Evolutionary conservation across 2,888 invertebrate genomes (phyloP).

Genomic region (Mimachlamys varia): DNA sequence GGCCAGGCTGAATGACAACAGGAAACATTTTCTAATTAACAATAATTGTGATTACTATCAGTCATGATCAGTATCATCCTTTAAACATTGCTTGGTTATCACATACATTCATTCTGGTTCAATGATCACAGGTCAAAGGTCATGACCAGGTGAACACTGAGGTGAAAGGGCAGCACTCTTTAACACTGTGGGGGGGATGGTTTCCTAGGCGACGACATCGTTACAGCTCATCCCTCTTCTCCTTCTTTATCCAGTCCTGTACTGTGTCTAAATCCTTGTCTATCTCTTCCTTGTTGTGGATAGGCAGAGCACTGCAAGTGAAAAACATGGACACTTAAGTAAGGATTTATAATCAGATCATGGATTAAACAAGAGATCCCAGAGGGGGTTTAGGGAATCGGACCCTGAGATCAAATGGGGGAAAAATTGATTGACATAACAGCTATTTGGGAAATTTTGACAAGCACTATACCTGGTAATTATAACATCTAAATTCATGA

Average conservation of each 20-base stretch:
- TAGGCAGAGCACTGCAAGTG: slow-evolving; percentile 70
- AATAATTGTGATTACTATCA: not conserved
- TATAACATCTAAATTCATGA: too few relatives aligned
- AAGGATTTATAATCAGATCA: too few relatives aligned
- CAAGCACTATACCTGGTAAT: too few relatives aligned
- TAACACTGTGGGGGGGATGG: not conserved
- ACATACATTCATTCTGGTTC: not conserved
- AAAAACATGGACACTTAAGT: not conserved
- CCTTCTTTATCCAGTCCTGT: slow-evolving; percentile 70
- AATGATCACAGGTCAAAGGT: not conserved
- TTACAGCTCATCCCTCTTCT: slow-evolving; percentile 73
- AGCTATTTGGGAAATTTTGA: too few relatives aligned
- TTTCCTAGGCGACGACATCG: not conserved
- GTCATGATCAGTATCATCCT: not conserved
- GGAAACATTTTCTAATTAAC: too few relatives aligned
- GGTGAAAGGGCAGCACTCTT: slow-evolving; percentile 6
- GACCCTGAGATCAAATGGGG: too few relatives aligned
- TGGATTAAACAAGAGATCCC: too few relatives aligned
- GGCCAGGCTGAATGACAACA: too few relatives aligned
- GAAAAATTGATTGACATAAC: too few relatives aligned
- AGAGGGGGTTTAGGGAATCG: too few relatives aligned
- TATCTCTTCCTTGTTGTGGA: slow-evolving; percentile 68
- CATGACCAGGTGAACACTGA: slow-evolving; percentile 6
- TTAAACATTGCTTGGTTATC: not conserved
- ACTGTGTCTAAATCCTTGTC: slow-evolving; percentile 72